Evolutionary conservation across 2,113 vertebrate species (phyloP).

Genomic region (Phoenicopterus ruber): DNA sequence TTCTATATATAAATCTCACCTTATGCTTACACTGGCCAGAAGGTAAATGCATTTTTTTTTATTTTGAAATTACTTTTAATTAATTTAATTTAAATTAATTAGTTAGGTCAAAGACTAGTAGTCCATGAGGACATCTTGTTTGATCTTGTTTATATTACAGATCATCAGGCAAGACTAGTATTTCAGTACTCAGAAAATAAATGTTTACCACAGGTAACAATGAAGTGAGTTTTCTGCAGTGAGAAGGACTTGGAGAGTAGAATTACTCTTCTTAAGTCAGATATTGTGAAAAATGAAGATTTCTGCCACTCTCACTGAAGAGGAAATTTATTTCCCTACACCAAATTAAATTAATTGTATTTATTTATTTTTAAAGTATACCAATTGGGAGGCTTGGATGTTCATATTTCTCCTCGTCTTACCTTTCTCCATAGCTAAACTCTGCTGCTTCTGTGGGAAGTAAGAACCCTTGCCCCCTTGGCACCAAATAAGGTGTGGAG

Average conservation of each 20-base stretch:
- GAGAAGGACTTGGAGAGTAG: background rate
- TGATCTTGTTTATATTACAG: background rate
- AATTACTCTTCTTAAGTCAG: background rate
- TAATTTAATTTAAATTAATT: background rate
- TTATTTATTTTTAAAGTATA: background rate
- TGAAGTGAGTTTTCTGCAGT: background rate
- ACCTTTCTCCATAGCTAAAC: background rate
- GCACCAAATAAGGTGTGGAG: rapidly evolving
- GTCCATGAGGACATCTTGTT: background rate
- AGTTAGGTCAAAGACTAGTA: background rate
- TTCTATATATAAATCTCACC: background rate
- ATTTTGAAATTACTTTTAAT: background rate
- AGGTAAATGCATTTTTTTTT: background rate
- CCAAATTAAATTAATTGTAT: background rate
- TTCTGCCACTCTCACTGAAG: background rate
- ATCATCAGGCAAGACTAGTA: background rate
- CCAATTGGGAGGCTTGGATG: background rate
- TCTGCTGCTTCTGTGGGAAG: background rate
- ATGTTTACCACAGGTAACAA: background rate
- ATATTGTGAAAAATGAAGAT: background rate
- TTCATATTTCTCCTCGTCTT: background rate
- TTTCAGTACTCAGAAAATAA: background rate
- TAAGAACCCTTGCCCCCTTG: background rate
- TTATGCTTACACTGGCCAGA: background rate
- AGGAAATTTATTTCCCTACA: background rate